Conservation (phyloP, 2,113 vertebrate genomes). For the Burhinus oedicnemus region DNA sequence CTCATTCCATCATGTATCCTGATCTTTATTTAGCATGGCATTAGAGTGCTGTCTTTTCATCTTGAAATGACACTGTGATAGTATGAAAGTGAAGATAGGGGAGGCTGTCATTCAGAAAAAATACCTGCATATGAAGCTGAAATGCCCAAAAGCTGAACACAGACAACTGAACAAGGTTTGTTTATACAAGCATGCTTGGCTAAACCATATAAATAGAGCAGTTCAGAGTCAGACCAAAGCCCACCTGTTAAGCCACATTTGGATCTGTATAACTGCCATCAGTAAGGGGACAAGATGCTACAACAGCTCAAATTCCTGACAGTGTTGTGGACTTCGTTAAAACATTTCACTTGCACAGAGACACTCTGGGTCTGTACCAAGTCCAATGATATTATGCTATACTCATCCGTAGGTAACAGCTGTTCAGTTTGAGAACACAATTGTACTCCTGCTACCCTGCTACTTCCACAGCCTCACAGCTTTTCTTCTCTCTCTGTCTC, state of each 20-base stretch:
- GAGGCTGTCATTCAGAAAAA: not conserved
- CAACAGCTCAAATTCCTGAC: not conserved
- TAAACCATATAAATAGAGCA: not conserved
- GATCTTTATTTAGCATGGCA: constrained; percentile 44
- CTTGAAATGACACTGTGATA: not conserved
- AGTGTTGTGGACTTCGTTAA: not conserved
- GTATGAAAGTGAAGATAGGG: not conserved
- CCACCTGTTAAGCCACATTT: not conserved
- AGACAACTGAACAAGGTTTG: not conserved
- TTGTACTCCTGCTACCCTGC: not conserved
- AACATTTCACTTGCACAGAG: not conserved
- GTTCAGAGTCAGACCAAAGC: not conserved
- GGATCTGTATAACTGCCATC: not conserved
- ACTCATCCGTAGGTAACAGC: not conserved
- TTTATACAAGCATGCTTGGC: not conserved
- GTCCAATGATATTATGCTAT: not conserved
- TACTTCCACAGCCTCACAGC: not conserved
- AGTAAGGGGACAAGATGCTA: not conserved
- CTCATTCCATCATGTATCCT: constrained; percentile 21
- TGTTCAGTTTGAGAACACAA: not conserved
- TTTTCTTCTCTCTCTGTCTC: not conserved
- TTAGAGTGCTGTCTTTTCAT: constrained; percentile 13
- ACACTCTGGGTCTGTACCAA: not conserved
- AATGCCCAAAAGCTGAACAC: not conserved
- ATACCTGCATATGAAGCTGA: not conserved